Evolutionary conservation across 2,113 vertebrate genomes (phyloP).

Genomic region (Monarcha castaneiventris): DNA sequence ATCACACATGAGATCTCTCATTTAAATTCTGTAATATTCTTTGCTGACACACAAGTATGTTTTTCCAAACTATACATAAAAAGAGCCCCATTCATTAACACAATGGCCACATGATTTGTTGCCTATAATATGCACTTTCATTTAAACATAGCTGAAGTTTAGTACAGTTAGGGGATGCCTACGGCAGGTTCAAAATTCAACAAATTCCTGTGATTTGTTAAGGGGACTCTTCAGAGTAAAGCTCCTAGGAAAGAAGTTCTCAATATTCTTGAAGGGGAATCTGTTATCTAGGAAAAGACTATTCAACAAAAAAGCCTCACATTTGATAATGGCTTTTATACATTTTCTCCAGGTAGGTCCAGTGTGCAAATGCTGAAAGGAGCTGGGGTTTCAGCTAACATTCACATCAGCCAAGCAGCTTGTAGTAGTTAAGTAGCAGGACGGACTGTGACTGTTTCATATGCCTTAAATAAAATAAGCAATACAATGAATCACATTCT

Average conservation of each 20-base stretch:
- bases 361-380: neutral
- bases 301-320: neutral
- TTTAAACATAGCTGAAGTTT: neutral
- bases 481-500: neutral
- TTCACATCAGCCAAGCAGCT: neutral
- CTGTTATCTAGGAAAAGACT: neutral
- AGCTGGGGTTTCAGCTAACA: neutral
- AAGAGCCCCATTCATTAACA: neutral
- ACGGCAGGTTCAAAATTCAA: neutral
- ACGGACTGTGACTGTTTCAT: neutral
- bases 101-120: neutral
- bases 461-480: neutral
- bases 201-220: neutral
- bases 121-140: neutral
- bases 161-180: neutral
- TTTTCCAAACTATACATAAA: slow-evolving; percentile 24
- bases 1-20: slow-evolving; percentile 26
- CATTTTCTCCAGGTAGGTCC: neutral
- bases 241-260: neutral
- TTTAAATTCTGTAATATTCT: slow-evolving; percentile 55
- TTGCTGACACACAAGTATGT: neutral
- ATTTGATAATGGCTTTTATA: neutral
- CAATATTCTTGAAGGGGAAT: neutral
- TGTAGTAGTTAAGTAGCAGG: rapidly evolving
- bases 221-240: neutral